Conservation (phyloP, 2,888 invertebrate genomes). For the Laspeyria flexula region DNA sequence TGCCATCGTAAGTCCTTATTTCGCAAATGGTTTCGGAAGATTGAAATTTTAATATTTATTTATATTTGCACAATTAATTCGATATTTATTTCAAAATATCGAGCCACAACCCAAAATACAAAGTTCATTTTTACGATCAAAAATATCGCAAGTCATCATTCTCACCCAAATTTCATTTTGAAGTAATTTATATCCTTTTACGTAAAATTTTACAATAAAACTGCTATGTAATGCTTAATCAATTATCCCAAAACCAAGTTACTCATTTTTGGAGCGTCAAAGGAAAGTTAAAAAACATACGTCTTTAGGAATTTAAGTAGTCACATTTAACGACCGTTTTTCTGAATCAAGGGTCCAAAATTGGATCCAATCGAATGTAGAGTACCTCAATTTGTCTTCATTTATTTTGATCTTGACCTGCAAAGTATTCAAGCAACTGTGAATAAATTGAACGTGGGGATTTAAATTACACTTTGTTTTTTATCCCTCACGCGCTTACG, state of each 20-base stretch:
- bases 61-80: slow-evolving; percentile 1
- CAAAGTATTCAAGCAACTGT: slow-evolving; percentile 32
- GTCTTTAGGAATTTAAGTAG: slow-evolving; percentile 24
- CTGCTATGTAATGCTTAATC: slow-evolving; percentile 13
- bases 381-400: slow-evolving; percentile 47
- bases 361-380: slow-evolving; percentile 44
- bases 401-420: slow-evolving; percentile 47
- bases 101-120: neutral
- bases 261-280: slow-evolving; percentile 2
- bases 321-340: slow-evolving; percentile 28
- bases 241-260: slow-evolving; percentile 7
- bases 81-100: neutral
- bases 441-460: slow-evolving; percentile 41
- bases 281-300: slow-evolving; percentile 4
- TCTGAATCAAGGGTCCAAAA: slow-evolving; percentile 30
- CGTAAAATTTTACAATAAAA: slow-evolving; percentile 8
- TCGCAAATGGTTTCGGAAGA: slow-evolving; percentile 2
- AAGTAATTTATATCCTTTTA: slow-evolving; percentile 14
- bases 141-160: slow-evolving; percentile 7
- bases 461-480: slow-evolving; percentile 27
- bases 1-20: slow-evolving; percentile 15
- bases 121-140: slow-evolving; percentile 1
- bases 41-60: neutral
- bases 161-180: neutral
- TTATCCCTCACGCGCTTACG: neutral